Base-by-base conservation (phyloP, 2,797 vertebrate genomes). In the Onychomys arenicola region DNA sequence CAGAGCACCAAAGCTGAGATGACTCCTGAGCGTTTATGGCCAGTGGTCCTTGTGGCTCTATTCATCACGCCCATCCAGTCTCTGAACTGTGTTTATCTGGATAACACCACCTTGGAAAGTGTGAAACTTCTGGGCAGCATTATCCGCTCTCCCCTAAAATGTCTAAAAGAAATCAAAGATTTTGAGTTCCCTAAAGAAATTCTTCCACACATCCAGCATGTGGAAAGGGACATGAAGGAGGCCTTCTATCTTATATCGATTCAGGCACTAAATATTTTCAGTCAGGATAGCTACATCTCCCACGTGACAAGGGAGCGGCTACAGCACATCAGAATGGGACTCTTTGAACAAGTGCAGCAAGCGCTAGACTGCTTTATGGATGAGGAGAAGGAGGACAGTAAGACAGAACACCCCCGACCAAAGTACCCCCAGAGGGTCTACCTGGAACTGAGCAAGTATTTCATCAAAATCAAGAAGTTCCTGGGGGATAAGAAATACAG, bases 391-490 rank as follows among this genome's bases (percentile, higher is more conserved):
- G 95, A 98, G 5, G 32, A 82, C 63, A 57, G 69, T 5, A 32
- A 52, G 55, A 78, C 12, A 55, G 87, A 23, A 1, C 34, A 3
- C 63, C 96, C 73, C 63, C 87, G 65, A 95, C 69, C 40, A 3
- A 4, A 2, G 37, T 63, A 73, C 34, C 13, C 96, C 83, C 95
- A 34, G 82, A 37, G 1, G 2, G 81, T 17, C 0, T 96, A 5
- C 76, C 91, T 98, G 46, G 84, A 97, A 11, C 9, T 98, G 59
- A 98, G 81, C 77, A 98, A 96, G 7, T 98, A 98, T 81, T 98
- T 98, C 88, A 90, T 90, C 88, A 98, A 96, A 97, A 98, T 98
- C 86, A 52, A 10, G 12, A 90, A 2, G 57, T 98, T 98, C 85
- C 95, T 98, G 80, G 65, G 89, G 93, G 77, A 97, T 0, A 98